These are phyloP conservation scores for Chaenogobius annularis DNA, from an alignment of 2,113 vertebrate genomes.

Conservation along the genomic window DNA sequence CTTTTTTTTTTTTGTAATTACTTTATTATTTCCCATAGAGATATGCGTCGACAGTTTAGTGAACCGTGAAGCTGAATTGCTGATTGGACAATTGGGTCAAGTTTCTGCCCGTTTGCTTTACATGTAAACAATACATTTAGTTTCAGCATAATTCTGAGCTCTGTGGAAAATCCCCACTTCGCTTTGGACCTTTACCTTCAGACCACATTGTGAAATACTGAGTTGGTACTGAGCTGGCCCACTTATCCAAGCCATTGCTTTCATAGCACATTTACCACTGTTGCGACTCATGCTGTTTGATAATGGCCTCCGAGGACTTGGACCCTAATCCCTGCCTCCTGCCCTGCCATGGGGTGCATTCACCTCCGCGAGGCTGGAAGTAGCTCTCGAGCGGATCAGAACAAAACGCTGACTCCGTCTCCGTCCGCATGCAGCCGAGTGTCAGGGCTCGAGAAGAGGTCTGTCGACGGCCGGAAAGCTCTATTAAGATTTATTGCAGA, in stretches of 20 bases:
- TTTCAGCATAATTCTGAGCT: neutral
- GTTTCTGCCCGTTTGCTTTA: neutral
- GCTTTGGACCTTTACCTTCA: neutral
- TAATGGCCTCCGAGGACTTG: slow-evolving; percentile 52
- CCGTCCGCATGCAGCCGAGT: slow-evolving; percentile 11
- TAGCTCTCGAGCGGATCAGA: slow-evolving; percentile 51
- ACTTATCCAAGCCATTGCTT: slow-evolving; percentile 12
- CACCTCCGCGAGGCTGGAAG: slow-evolving; percentile 46
- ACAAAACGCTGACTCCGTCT: slow-evolving; percentile 22
- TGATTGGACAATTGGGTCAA: slow-evolving; percentile 4
- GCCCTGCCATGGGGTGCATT: slow-evolving; percentile 54
- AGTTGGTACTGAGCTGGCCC: neutral
- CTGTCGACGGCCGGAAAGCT: slow-evolving; percentile 35
- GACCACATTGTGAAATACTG: slow-evolving; percentile 1
- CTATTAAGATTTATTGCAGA: slow-evolving; percentile 54
- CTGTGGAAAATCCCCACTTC: neutral
- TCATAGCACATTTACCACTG: slow-evolving; percentile 35
- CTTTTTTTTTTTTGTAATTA: neutral
- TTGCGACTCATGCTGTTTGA: slow-evolving; percentile 61
- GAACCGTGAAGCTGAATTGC: slow-evolving; percentile 1
- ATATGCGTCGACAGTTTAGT: neutral
- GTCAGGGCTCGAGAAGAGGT: slow-evolving; percentile 28
- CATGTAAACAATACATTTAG: slow-evolving; percentile 10
- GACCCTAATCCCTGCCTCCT: slow-evolving; percentile 49
- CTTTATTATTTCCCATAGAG: neutral